Base-by-base conservation (phyloP, 2,113 vertebrate genomes). In the Neolamprologus cancellatus region DNA sequence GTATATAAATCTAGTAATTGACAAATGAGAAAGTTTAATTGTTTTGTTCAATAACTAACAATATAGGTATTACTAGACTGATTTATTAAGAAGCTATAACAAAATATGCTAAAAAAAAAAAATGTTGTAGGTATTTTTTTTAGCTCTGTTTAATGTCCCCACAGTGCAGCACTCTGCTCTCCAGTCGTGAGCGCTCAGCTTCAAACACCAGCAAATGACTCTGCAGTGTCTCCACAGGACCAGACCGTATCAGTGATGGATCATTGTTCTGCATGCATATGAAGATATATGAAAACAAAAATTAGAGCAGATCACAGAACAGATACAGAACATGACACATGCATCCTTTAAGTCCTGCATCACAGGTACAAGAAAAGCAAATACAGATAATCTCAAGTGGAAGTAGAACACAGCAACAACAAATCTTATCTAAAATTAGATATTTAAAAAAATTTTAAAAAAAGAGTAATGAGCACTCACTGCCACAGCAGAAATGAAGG, bases 151-250 rank as follows among this genome's bases (percentile, higher is more conserved):
- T n/a, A 2, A 3, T 3, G 17, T 83, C 69, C 23, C 30, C 89
- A 64, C 94, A 95, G 89, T 91, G 54, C 44, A 97, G 87, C 32
- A 96, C 95, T 78, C 94, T 93, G 93, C 86, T 91, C 87, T 96
- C 96, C 87, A 92, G 78, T 17, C 96, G 93, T 0, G 96, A 90
- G 13, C 92, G 95, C 82, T 97, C 96, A 1, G 96, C 96, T 82
- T 96, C 94, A 85, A 97, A 97, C 93, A 97, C 96, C 86, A 97
- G 89, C 79, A 94, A 82, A 88, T 97, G 96, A 88, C 96, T 97
- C 8, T 46, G 64, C 82, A 96, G 90, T 0, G 96, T 96, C 87
- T 96, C 96, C 84, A 93, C 91, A 2, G 96, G 93, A 69, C 95
- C 96, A 0, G 95, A 95, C 18, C 92, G 91, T 55, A 96, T 95